Evolutionary conservation across 2,797 vertebrate genomes (phyloP), one percentile per base, ranked within the genome.

Genomic region (Sphenodon punctatus): DNA sequence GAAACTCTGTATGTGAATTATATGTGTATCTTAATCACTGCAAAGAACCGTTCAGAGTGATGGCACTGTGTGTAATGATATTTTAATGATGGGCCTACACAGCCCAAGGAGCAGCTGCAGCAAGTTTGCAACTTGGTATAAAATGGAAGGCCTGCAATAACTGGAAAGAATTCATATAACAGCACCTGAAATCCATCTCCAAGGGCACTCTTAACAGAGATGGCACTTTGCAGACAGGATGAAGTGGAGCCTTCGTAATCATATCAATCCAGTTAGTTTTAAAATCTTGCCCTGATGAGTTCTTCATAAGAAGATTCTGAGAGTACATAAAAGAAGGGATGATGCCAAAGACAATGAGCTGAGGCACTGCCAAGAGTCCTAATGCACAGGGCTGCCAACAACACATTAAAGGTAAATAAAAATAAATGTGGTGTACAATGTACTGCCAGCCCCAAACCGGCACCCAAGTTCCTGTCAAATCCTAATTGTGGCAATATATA

Each of bases 341-440:
- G 1, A 34, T 58, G 67, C 51, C 51, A 90, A 76, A 73, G 75
- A 77, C 83, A 68, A 32, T 22, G 65, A 90, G 9, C 15, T 3
- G 32, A 82, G 56, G 39, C 42, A 23, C 41, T 78, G 38, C 67
- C 67, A 53, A 56, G 79, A 89, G 27, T 71, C 36, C 41, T 34
- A 69, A 43, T 61, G 79, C 10, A 55, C n/a, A 42, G 6, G 59
- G 22, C 32, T 80, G 63, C 65, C 78, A 87, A 30, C 34, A 60
- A 12, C 71, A 80, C 32, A 77, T 59, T 87, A 83, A 85, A 64
- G 55, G 39, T 69, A 82, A 82, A 77, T 81, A 68, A 59, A 84
- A 61, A 89, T 76, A 93, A 86, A 85, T 77, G 75, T 1, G 27
- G 10, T 22, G 27, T 55, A 4, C 10, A 7, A 22, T 7, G n/a